Percentiles rank a stretch among this genome's conserved stretches.
phyloP scores from a whole-genome alignment of 2,113 vertebrate species.

The Ochotona princeps region DNA sequence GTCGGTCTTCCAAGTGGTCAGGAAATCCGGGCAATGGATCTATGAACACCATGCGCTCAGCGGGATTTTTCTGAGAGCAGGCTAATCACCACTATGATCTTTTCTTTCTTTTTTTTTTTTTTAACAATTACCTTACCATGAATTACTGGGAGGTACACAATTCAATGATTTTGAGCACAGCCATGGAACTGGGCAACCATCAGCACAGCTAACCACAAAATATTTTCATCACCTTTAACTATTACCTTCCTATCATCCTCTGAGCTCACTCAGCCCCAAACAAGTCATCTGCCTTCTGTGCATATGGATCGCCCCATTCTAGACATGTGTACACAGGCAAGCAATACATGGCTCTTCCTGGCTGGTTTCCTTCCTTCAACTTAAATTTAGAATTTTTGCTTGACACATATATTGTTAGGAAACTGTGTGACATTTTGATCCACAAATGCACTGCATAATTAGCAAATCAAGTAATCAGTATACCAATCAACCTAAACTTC shows the following conservation, averaged over 20 bases:
- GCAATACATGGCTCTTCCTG: not conserved
- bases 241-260: not conserved
- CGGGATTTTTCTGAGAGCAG: not conserved
- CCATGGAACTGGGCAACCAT: not conserved
- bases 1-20: not conserved
- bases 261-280: not conserved
- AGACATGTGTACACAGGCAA: no score
- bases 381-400: not conserved
- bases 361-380: not conserved
- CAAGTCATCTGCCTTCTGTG: not conserved
- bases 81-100: not conserved
- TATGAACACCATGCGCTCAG: fast-evolving
- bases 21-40: not conserved
- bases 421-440: no score
- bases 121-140: not conserved
- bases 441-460: no score
- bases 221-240: not conserved
- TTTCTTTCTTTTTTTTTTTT: no score
- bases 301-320: not conserved
- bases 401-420: no score
- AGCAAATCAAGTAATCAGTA: no score
- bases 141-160: not conserved
- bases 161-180: not conserved
- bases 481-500: no score
- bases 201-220: not conserved